Evolutionary conservation across 1,140 invertebrate species (phyloP).

Genomic region (Polyergus mexicanus): DNA sequence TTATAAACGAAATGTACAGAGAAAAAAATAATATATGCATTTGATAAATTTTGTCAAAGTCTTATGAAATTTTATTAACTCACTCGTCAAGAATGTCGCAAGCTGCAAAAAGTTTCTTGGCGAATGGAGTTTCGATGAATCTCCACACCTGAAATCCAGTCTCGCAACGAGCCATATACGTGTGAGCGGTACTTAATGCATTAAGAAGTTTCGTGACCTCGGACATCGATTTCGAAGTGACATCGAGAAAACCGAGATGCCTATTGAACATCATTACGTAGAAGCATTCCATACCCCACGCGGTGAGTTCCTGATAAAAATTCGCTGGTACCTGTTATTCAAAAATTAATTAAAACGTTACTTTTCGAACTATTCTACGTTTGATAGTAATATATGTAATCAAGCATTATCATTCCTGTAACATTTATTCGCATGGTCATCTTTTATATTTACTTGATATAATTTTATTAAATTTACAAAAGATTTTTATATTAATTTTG

Average conservation of each 20-base stretch:
- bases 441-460: background rate
- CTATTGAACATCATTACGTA: conserved; percentile 88
- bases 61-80: conserved; percentile 38
- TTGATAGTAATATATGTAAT: background rate
- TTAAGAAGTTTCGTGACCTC: conserved; percentile 88
- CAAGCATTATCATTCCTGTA: background rate
- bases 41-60: background rate
- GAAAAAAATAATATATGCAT: background rate
- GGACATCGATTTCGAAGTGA: conserved; percentile 82
- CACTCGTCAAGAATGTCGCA: conserved; percentile 88
- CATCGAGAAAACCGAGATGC: conserved; percentile 87
- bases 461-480: background rate
- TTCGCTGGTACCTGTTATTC: conserved; percentile 84
- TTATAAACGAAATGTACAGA: background rate
- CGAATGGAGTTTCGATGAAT: conserved; percentile 88
- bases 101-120: conserved; percentile 87
- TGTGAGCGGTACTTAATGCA: conserved; percentile 88
- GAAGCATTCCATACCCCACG: conserved; percentile 90
- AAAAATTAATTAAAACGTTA: background rate
- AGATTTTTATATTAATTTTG: background rate
- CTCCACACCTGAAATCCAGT: conserved; percentile 90
- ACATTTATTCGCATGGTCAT: background rate
- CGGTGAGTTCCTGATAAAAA: conserved; percentile 88
- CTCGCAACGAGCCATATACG: conserved; percentile 89
- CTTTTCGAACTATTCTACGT: background rate